Evolutionary conservation across 2,113 vertebrate species (phyloP), one percentile per base, ranked within the genome.

Genomic region (Phalacrocorax pelagicus): DNA sequence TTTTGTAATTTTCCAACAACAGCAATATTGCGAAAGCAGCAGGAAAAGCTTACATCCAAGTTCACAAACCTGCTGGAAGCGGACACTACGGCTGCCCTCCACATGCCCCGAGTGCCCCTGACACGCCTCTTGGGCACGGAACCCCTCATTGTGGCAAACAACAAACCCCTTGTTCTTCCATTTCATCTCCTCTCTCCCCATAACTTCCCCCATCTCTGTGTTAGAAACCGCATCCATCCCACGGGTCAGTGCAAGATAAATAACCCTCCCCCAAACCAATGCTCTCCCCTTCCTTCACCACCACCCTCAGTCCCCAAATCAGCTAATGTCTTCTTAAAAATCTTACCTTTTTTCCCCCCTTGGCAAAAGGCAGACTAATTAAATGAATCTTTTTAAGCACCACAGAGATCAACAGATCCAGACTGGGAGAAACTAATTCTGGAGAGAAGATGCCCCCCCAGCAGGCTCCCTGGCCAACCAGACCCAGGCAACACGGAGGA

Each of bases 401-500:
- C 65, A 88, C 6, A 79, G 46, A 73, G 26, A 69, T 27, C 19
- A 81, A 49, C 4, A 29, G 54, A 93, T 70, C 27, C 40, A 61
- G 58, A 40, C 2, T 1, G 7, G 21, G 30, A 69, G 12, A 85
- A 79, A 65, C 9, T 2, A 49, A 72, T 54, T 61, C 20, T 54
- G 54, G 63, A 73, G 42, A 38, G 32, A 27, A 65, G 17, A 54
- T 4, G 4, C 9, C 22, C 22, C 15, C 15, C 13, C 4, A 3
- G 32, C 23, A 70, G 46, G 59, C 20, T 78, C 7, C 57, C 36
- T 44, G 16, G 18, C 55, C 0, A 0, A 34, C 27, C 8, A 3
- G 63, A 57, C 18, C 22, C 2, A 1, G 32, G 40, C 0, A 3
- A 17, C 17, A 11, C 0, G 5, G 38, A 57, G 30, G 27, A 58